Evolutionary conservation across 2,113 vertebrate species (phyloP).

Genomic region (Mirounga angustirostris): DNA sequence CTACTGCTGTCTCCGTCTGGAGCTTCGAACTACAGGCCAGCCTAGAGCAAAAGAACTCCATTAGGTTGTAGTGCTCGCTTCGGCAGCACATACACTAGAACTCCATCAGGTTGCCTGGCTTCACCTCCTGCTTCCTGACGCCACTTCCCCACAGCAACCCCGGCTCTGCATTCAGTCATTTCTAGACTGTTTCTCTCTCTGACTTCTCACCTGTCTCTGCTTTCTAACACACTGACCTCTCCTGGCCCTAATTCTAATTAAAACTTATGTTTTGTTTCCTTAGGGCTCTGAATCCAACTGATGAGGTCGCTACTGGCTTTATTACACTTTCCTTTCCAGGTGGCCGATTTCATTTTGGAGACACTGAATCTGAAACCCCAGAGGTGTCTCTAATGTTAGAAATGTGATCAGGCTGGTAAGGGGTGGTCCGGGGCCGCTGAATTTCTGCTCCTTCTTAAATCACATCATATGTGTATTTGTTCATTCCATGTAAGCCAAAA

Average conservation of each 20-base stretch:
- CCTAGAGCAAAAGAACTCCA: not conserved
- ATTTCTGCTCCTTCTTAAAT: conserved; percentile 67
- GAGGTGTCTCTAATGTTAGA: conserved; percentile 46
- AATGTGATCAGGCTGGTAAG: conserved; percentile 41
- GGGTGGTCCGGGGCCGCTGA: conserved; percentile 18
- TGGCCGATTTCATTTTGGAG: conserved; percentile 39
- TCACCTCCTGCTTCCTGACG: too few species aligned
- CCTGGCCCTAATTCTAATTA: not conserved
- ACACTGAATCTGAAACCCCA: not conserved
- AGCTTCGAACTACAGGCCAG: not conserved
- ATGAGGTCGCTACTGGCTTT: conserved; percentile 33
- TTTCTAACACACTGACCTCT: not conserved
- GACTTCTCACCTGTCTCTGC: not conserved
- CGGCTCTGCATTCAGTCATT: not conserved
- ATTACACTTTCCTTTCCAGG: conserved; percentile 51
- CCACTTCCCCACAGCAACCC: not conserved
- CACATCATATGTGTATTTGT: conserved; percentile 37
- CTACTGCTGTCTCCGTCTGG: not conserved
- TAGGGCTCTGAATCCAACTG: not conserved
- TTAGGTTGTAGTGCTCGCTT: not conserved
- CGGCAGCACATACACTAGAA: too few species aligned
- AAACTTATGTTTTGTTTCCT: conserved; percentile 22
- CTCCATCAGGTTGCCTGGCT: not conserved
- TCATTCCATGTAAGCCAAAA: conserved; percentile 39
- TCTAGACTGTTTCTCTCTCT: not conserved